phyloP scores from a whole-genome alignment of 2,888 invertebrate genomes.

The Tipula confusa region DNA sequence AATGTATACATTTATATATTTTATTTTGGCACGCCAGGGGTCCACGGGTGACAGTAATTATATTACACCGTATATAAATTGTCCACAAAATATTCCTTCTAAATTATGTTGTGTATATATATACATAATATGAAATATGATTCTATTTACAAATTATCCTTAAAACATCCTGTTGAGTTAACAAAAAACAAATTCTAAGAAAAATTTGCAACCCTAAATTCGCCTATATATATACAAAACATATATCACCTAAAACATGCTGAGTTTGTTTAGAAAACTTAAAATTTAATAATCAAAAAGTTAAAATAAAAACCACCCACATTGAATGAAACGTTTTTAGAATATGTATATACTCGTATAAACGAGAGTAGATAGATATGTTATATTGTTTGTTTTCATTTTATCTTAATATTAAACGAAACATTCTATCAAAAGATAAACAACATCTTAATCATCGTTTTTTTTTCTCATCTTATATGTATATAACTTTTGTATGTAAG shows the following conservation, averaged over 20 bases:
- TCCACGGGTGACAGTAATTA: constrained; percentile 3
- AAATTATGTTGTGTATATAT: neutral
- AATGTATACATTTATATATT: neutral
- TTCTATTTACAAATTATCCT: constrained; percentile 12
- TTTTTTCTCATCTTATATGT: neutral
- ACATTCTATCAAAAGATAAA: constrained; percentile 25
- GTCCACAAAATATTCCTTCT: neutral
- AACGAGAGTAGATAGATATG: neutral
- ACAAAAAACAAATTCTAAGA: neutral
- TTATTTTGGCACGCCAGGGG: neutral
- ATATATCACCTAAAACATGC: neutral
- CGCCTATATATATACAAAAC: too few species aligned
- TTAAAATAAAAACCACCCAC: neutral
- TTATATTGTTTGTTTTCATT: neutral
- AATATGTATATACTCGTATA: neutral
- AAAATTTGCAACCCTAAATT: neutral
- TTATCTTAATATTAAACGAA: constrained; percentile 20
- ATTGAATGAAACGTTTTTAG: neutral
- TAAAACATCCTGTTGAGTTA: constrained; percentile 3
- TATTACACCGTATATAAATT: neutral
- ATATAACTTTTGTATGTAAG: neutral
- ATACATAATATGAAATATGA: neutral
- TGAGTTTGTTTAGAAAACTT: constrained; percentile 20
- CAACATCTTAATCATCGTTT: constrained; percentile 12
- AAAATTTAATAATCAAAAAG: constrained; percentile 16